phyloP scores from a whole-genome alignment of 2,888 invertebrate species.

The Tetrapedia diversipes region DNA sequence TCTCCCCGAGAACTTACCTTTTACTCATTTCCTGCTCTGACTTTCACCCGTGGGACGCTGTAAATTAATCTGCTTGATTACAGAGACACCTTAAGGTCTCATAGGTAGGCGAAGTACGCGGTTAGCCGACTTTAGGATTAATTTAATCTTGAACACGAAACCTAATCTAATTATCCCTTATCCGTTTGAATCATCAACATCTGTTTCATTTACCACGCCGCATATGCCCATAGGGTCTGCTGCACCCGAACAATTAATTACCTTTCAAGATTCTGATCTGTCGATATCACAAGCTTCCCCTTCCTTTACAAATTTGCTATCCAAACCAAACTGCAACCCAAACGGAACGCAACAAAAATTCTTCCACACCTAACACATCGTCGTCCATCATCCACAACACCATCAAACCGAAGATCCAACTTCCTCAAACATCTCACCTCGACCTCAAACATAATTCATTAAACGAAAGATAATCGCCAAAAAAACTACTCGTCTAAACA shows the following conservation, averaged over 20 bases:
- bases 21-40: slow-evolving; percentile 49
- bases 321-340: no score
- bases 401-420: neutral
- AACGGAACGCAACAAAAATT: no score
- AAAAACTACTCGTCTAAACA: neutral
- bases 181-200: neutral
- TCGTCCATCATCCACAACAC: no score
- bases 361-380: no score
- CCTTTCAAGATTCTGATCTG: no score
- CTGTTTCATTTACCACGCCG: no score
- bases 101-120: slow-evolving; percentile 14
- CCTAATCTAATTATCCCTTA: slow-evolving; percentile 5
- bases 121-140: slow-evolving; percentile 29
- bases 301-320: no score
- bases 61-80: slow-evolving; percentile 64
- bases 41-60: slow-evolving; percentile 53
- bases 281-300: no score
- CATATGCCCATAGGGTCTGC: no score
- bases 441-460: neutral
- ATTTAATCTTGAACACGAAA: slow-evolving; percentile 36
- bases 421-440: neutral
- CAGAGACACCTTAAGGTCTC: slow-evolving; percentile 45
- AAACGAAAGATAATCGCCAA: neutral
- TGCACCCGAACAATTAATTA: no score
- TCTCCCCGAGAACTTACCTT: slow-evolving; percentile 52